Base-by-base conservation (phyloP, 2,113 vertebrate genomes). In the Neolamprologus brichardi region DNA sequence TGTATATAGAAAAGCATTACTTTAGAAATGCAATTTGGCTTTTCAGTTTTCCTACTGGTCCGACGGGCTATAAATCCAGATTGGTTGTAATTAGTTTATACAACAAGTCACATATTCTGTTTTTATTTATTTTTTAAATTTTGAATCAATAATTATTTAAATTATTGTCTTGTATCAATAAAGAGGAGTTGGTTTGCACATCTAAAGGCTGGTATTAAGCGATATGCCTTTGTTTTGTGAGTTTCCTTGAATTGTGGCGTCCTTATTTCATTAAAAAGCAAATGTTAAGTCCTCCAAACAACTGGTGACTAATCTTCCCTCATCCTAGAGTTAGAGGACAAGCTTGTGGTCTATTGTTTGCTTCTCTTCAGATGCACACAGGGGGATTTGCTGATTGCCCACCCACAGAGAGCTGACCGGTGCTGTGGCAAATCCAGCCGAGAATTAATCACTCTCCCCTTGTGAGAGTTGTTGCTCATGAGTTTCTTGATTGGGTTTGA, bases 221-320 rank as follows among this genome's bases (percentile, higher is more conserved):
- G 7, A 30, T 77, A 7, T 6, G 0, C 3, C 1, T 77, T 49
- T 46, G 41, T 75, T 46, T 46, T 75, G 67, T 17, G 20, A 75
- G 6, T 49, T 49, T 18, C 25, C 17, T 41, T 60, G 17, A 49
- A 46, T 51, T 44, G 53, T 32, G 14, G 15, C 51, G 51, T 34
- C 54, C 58, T 83, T 52, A 79, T 77, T 77, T 77, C 72, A 79
- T 81, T 84, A 58, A 67, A 79, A 15, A 78, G 53, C 23, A 15
- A 83, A 58, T 58, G 17, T 46, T 52, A 77, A 86, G 4, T 92
- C 72, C 64, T 67, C 46, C 44, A 62, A 60, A 49, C 79, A 70
- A 84, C 54, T 58, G 52, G 58, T 49, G 77, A 70, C 75, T 90
- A 89, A 93, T 91, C 91, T 62, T 70, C 46, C 82, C 80, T 84